Conservation (phyloP, 2,113 vertebrate genomes). For the Thamnophis sirtalis region DNA sequence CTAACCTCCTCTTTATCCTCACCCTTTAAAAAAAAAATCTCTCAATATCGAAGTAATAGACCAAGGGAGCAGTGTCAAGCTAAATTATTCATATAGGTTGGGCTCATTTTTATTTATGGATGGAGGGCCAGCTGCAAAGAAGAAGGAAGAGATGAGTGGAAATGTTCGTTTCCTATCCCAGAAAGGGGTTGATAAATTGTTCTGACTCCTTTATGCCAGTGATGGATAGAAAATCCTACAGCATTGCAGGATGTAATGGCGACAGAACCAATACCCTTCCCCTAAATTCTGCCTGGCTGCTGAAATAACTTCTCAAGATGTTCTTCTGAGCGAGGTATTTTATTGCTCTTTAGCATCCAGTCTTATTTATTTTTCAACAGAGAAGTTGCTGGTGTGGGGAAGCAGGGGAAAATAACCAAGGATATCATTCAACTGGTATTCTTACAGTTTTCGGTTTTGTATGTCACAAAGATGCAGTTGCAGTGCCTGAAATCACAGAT, state of each 20-base stretch:
- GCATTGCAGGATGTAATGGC: neutral
- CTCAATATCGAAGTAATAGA: constrained; percentile 35
- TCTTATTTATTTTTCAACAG: neutral
- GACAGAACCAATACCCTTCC: neutral
- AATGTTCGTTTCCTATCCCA: constrained; percentile 34
- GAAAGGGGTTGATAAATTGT: constrained; percentile 28
- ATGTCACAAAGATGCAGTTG: neutral
- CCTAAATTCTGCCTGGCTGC: neutral
- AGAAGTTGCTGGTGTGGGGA: neutral
- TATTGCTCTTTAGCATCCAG: neutral
- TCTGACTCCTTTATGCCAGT: neutral
- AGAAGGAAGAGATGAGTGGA: constrained; percentile 24
- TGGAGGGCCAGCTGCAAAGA: constrained; percentile 26
- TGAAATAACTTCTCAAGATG: neutral
- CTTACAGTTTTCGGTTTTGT: neutral
- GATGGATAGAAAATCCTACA: neutral
- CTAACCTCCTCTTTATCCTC: neutral
- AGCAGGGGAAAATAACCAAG: neutral
- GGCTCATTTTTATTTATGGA: constrained; percentile 31
- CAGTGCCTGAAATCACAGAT: neutral
- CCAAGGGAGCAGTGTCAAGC: constrained; percentile 47
- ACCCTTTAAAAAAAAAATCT: constrained; percentile 7
- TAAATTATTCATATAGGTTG: constrained; percentile 44
- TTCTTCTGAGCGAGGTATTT: neutral
- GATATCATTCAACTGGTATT: neutral